A percentile compares a stretch with the other conserved stretches of the same genome.
Conservation (phyloP, 2,888 invertebrate species). For the Hirtodrosophila duncani region DNA sequence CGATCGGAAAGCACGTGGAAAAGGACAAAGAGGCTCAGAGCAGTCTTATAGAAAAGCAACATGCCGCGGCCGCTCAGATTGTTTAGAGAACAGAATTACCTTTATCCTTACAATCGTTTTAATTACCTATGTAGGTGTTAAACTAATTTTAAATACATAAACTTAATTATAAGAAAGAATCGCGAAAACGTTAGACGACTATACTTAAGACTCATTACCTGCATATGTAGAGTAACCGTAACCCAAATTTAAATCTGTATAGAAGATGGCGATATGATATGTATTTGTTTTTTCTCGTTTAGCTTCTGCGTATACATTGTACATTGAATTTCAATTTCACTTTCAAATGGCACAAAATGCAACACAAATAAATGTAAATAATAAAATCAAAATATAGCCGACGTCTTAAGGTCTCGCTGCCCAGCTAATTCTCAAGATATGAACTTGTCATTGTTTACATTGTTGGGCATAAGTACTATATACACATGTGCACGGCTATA, state of each 20-base stretch:
- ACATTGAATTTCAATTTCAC: conserved; percentile 28
- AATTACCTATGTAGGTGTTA: conserved; percentile 46
- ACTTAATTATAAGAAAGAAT: conserved; percentile 43
- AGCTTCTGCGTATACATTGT: conserved; percentile 25
- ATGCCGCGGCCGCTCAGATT: conserved; percentile 44
- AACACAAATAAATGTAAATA: conserved; percentile 1
- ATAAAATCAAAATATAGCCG: conserved; percentile 7
- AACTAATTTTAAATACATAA: conserved; percentile 48
- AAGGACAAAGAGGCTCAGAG: conserved; percentile 70
- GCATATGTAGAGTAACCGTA: no score
- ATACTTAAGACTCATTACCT: conserved; percentile 33
- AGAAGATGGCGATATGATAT: conserved; percentile 5
- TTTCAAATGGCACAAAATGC: conserved; percentile 11
- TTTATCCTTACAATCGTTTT: conserved; percentile 23
- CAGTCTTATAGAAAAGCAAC: conserved; percentile 66
- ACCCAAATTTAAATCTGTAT: conserved; percentile 13
- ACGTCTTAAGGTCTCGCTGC: conserved; percentile 27
- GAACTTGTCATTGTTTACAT: conserved; percentile 41
- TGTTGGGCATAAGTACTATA: conserved; percentile 4
- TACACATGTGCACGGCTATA: no score
- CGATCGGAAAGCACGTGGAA: conserved; percentile 33
- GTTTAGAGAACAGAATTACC: conserved; percentile 43
- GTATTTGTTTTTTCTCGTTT: conserved; percentile 10
- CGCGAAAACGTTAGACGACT: conserved; percentile 16
- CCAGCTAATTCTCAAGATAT: conserved; percentile 18